Evolutionary conservation across 2,797 vertebrate genomes (phyloP).

Genomic region (Sebastes hopkinsi): DNA sequence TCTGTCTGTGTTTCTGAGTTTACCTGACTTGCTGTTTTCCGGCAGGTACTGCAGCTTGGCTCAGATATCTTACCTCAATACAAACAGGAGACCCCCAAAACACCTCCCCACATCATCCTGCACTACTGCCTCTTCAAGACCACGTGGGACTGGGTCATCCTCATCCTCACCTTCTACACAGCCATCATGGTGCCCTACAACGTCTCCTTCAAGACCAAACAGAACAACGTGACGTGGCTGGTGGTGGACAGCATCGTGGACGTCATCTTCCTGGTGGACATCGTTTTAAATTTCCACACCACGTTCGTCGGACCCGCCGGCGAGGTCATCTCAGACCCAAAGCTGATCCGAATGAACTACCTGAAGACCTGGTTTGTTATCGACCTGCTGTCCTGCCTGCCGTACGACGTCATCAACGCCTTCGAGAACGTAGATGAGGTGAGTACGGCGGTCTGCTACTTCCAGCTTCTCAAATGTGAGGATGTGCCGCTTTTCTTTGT

Average conservation of each 20-base stretch:
- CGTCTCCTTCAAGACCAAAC: constrained; percentile 98
- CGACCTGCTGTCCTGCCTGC: constrained; percentile 97
- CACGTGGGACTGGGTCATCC: constrained; percentile 99
- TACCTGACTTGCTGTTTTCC: neutral
- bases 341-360: constrained; percentile 99
- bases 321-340: constrained; percentile 98
- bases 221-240: constrained; percentile 99
- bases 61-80: constrained; percentile 98
- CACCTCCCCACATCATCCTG: constrained; percentile 97
- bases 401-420: constrained; percentile 99
- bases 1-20: neutral
- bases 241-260: constrained; percentile 99
- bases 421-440: constrained; percentile 99
- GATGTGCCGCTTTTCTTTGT: neutral
- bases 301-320: constrained; percentile 98
- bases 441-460: constrained; percentile 68
- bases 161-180: constrained; percentile 99
- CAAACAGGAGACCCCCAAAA: constrained; percentile 99
- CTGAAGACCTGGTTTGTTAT: constrained; percentile 99
- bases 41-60: constrained; percentile 96
- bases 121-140: constrained; percentile 99
- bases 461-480: neutral
- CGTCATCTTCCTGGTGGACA: constrained; percentile 98
- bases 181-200: constrained; percentile 99
- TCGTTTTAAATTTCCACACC: constrained; percentile 98